phyloP scores from a whole-genome alignment of 2,888 invertebrate species.

The Latrodectus hesperus region DNA sequence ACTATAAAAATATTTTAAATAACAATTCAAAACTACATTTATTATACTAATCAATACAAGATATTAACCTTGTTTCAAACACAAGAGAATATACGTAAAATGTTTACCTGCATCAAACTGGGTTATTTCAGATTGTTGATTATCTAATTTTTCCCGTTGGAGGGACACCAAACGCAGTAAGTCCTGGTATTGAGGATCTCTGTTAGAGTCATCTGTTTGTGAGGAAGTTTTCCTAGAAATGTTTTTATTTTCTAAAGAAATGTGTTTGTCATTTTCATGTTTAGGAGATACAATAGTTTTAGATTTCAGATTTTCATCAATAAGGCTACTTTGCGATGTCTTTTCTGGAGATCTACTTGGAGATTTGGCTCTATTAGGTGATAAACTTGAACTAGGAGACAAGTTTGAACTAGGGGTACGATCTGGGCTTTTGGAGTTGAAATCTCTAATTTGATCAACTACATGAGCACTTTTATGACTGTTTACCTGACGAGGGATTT shows the following conservation, averaged over 20 bases:
- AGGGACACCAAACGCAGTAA: slow-evolving; percentile 90
- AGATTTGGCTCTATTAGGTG: slow-evolving; percentile 54
- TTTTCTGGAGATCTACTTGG: slow-evolving; percentile 63
- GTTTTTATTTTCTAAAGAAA: slow-evolving; percentile 39
- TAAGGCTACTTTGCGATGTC: slow-evolving; percentile 7
- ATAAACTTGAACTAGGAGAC: slow-evolving; percentile 13
- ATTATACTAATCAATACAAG: no score
- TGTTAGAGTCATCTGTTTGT: slow-evolving; percentile 44
- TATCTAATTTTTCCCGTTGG: slow-evolving; percentile 90
- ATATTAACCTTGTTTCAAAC: no score
- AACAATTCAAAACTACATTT: no score
- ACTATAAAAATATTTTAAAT: no score
- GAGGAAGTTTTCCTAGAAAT: slow-evolving; percentile 22
- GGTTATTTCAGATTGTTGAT: slow-evolving; percentile 91
- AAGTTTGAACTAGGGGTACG: neutral
- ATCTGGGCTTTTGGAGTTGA: slow-evolving; percentile 35
- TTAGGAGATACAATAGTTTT: slow-evolving; percentile 38
- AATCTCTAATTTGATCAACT: slow-evolving; percentile 49
- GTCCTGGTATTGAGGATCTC: slow-evolving; percentile 85
- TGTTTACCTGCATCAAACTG: slow-evolving; percentile 77
- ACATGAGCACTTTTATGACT: slow-evolving; percentile 53
- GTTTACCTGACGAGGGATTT: slow-evolving; percentile 50
- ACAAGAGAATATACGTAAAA: neutral
- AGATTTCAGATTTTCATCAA: slow-evolving; percentile 41
- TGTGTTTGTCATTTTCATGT: slow-evolving; percentile 42